These are phyloP conservation scores for Mechanitis messenoides DNA, from an alignment of 2,888 invertebrate genomes.

Conservation along the genomic window DNA sequence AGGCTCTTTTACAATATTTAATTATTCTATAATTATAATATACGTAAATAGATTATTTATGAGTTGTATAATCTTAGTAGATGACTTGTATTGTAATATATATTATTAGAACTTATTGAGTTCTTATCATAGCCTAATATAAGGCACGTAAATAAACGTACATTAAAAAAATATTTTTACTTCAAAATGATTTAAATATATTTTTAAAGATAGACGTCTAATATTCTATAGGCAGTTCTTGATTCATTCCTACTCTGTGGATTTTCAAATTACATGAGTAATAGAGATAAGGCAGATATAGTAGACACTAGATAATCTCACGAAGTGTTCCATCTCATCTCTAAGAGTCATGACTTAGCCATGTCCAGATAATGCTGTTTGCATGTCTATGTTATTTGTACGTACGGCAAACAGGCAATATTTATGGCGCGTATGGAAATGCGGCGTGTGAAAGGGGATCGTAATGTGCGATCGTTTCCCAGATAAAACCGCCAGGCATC, in stretches of 20 bases:
- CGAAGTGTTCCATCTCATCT: conserved; percentile 2
- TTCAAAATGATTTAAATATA: no score
- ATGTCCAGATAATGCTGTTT: conserved; percentile 16
- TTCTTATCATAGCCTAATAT: no score
- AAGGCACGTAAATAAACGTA: no score
- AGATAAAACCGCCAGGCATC: conserved; percentile 52
- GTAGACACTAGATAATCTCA: not conserved
- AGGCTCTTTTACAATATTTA: not conserved
- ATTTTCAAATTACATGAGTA: no score
- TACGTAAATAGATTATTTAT: not conserved
- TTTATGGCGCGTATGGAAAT: conserved; percentile 60
- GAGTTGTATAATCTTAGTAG: no score
- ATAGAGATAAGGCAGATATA: not conserved
- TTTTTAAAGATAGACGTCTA: no score
- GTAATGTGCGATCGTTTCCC: conserved; percentile 62
- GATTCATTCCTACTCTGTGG: no score
- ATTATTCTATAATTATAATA: not conserved
- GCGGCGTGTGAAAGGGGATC: conserved; percentile 54
- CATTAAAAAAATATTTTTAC: no score
- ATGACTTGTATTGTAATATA: no score
- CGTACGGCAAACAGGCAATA: conserved; percentile 52
- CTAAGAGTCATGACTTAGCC: conserved; percentile 8
- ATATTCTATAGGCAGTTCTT: no score
- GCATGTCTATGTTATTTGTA: conserved; percentile 37
- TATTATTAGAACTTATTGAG: no score